Percentiles rank a stretch among this genome's conserved stretches.
Evolutionary conservation across 2,888 invertebrate species (phyloP).

Genomic region (Drosophila cognata): DNA sequence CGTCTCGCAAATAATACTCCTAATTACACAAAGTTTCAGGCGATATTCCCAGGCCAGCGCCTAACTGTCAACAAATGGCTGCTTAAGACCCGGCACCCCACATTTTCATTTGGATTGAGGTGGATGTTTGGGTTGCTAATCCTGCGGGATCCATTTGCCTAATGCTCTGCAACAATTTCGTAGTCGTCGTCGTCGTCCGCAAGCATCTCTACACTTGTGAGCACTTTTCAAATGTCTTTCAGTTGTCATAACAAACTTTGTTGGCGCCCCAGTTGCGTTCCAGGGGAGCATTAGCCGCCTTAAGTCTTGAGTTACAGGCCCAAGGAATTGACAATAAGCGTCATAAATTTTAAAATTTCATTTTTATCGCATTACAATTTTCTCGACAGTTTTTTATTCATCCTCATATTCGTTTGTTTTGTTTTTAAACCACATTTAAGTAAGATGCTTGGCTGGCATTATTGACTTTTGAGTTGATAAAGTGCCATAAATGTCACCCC

Average conservation of each 20-base stretch:
- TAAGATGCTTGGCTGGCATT: constrained; percentile 69
- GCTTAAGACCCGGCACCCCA: constrained; percentile 46
- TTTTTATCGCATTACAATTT: constrained; percentile 81
- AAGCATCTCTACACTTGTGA: constrained; percentile 23
- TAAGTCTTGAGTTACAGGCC: constrained; percentile 58
- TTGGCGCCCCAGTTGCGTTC: constrained; percentile 7
- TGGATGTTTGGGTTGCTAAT: constrained; percentile 43
- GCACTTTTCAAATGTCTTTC: constrained; percentile 72
- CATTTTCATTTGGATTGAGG: background rate
- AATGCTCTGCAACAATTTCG: constrained; percentile 69
- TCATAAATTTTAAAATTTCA: constrained; percentile 79
- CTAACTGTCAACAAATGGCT: constrained; percentile 66
- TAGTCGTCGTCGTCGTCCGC: constrained; percentile 20
- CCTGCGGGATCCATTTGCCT: constrained; percentile 78
- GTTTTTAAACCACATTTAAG: constrained; percentile 69
- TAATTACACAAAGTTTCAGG: constrained; percentile 68
- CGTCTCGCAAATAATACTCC: constrained; percentile 62
- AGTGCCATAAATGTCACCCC: constrained; percentile 83
- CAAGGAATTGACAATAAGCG: constrained; percentile 72
- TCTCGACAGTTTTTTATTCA: constrained; percentile 43
- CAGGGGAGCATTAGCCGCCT: constrained; percentile 59
- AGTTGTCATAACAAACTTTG: constrained; percentile 76
- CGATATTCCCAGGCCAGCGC: constrained; percentile 60
- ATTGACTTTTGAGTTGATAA: constrained; percentile 82
- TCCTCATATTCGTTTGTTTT: constrained; percentile 8